A percentile compares a stretch with the other conserved stretches of the same genome.
These are phyloP conservation scores for Desmophyllum pertusum DNA, from an alignment of 92 coral and sea anemone species.

Conservation along the genomic window DNA sequence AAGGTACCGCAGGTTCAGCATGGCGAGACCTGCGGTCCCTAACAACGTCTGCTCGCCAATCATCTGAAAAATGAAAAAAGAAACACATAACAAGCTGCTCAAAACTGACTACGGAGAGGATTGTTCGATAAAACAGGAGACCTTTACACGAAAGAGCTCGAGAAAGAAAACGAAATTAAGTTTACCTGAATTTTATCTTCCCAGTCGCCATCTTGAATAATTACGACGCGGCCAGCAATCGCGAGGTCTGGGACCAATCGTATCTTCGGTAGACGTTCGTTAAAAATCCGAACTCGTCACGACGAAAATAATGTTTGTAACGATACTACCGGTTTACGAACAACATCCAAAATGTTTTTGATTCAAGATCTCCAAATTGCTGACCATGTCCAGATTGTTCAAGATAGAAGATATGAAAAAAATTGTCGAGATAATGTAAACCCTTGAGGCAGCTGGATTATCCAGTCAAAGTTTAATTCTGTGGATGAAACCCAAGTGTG, in stretches of 20 bases:
- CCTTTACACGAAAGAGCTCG: not conserved
- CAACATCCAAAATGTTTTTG: not conserved
- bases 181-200: not conserved
- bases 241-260: not conserved
- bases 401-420: no score
- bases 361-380: not conserved
- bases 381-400: not conserved
- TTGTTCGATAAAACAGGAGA: not conserved
- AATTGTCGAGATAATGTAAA: no score
- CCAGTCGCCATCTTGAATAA: not conserved
- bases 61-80: not conserved
- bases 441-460: no score
- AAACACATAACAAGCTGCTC: not conserved
- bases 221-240: not conserved
- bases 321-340: no score
- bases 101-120: not conserved
- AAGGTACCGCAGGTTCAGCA: conserved; percentile 19
- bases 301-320: not conserved
- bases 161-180: not conserved
- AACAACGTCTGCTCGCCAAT: not conserved
- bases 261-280: not conserved
- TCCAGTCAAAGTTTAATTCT: no score
- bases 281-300: not conserved
- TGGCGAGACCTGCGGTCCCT: not conserved
- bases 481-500: no score